Conservation (phyloP, 1,140 invertebrate genomes). For the Caenorhabditis remanei region DNA sequence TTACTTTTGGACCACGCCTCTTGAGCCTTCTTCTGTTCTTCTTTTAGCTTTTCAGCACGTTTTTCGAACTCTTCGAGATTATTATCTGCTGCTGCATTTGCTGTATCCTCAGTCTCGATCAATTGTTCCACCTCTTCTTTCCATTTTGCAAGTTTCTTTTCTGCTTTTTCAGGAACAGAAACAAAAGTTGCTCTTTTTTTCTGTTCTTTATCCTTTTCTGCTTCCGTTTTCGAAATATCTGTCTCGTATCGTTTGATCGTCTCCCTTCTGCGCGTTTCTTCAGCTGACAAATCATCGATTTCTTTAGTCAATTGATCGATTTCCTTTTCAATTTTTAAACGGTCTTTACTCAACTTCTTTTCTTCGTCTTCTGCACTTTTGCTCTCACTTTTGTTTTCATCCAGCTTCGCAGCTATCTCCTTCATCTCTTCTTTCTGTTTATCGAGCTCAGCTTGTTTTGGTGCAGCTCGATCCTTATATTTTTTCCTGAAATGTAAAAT, state of each 20-base stretch:
- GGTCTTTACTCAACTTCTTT: background rate
- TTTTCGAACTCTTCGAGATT: slow-evolving; percentile 64
- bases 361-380: background rate
- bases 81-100: slow-evolving; percentile 39
- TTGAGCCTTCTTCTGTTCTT: slow-evolving; percentile 65
- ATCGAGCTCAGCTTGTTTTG: slow-evolving; percentile 22
- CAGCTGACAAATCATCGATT: background rate
- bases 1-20: slow-evolving; percentile 72
- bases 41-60: slow-evolving; percentile 58
- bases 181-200: slow-evolving; percentile 19
- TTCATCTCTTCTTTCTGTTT: slow-evolving; percentile 46
- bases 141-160: slow-evolving; percentile 59
- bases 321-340: slow-evolving; percentile 30
- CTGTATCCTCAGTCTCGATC: slow-evolving; percentile 15
- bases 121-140: slow-evolving; percentile 62
- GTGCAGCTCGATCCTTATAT: slow-evolving; percentile 11
- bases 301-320: background rate
- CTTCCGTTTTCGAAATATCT: slow-evolving; percentile 5
- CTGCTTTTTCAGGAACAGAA: slow-evolving; percentile 24
- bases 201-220: slow-evolving; percentile 11
- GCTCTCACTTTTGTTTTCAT: slow-evolving; percentile 6
- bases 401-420: background rate
- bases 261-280: slow-evolving; percentile 40
- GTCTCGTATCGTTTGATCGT: background rate
- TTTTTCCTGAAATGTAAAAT: slow-evolving; percentile 6